phyloP scores from a whole-genome alignment of 1,140 invertebrate genomes.

The Drosophila melanogaster region DNA sequence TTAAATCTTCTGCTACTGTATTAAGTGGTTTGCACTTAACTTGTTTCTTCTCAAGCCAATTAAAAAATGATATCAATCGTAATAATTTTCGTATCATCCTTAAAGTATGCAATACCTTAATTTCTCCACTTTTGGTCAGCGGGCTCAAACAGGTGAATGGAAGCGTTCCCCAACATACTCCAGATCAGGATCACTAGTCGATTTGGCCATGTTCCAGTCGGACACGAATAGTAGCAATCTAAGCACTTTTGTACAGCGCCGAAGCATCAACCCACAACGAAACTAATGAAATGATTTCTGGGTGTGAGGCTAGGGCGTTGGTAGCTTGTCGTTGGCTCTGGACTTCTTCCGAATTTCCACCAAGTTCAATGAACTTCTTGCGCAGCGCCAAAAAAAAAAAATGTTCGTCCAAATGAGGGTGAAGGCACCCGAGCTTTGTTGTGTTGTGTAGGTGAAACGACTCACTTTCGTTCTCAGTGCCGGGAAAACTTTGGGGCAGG shows the following conservation, averaged over 20 bases:
- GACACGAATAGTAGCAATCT: too few species aligned
- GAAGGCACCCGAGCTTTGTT: background rate
- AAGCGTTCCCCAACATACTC: too few species aligned
- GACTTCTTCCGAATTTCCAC: slow-evolving; percentile 50
- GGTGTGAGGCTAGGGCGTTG: slow-evolving; percentile 23
- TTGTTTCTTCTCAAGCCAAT: too few species aligned
- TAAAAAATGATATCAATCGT: too few species aligned
- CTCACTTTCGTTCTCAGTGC: slow-evolving; percentile 63
- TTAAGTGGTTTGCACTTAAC: too few species aligned
- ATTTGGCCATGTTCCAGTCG: too few species aligned
- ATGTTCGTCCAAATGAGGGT: slow-evolving; percentile 16
- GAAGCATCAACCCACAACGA: slow-evolving; percentile 1
- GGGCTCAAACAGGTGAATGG: too few species aligned
- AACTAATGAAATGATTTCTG: background rate
- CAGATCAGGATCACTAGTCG: too few species aligned
- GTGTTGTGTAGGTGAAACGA: slow-evolving; percentile 14
- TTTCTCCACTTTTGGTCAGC: too few species aligned
- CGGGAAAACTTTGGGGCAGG: slow-evolving; percentile 35
- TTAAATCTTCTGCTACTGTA: too few species aligned
- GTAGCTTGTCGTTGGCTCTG: slow-evolving; percentile 16
- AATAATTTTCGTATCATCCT: too few species aligned
- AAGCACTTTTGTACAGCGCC: background rate
- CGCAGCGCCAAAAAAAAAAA: slow-evolving; percentile 53
- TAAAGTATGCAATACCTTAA: too few species aligned
- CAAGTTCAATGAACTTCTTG: slow-evolving; percentile 66